phyloP scores from a whole-genome alignment of 2,797 vertebrate species.

The Alectoris magna region DNA sequence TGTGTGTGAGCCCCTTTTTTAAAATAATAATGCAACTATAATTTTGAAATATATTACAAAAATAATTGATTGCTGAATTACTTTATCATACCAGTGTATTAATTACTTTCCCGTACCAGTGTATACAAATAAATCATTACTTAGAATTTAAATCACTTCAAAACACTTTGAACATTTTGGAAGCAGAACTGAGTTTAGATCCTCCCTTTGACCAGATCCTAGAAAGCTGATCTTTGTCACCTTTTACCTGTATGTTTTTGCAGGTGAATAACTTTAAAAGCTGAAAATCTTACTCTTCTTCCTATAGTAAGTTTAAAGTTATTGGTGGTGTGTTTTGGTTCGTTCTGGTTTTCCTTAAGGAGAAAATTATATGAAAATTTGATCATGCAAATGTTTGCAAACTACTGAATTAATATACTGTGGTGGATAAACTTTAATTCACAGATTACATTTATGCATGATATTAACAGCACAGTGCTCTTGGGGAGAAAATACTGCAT shows the following conservation, averaged over 20 bases:
- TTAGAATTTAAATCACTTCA: neutral
- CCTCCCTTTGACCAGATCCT: neutral
- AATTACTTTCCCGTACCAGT: too few relatives aligned
- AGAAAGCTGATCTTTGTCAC: neutral
- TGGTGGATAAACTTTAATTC: neutral
- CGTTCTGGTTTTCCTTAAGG: neutral
- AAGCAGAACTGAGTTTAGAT: neutral
- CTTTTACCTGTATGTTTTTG: neutral
- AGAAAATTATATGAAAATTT: neutral
- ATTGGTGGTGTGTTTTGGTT: rapidly evolving
- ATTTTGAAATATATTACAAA: neutral
- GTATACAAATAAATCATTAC: neutral
- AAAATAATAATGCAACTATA: rapidly evolving
- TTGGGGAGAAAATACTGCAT: neutral
- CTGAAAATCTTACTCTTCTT: neutral
- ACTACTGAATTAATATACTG: neutral
- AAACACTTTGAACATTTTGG: neutral
- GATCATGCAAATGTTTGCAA: neutral
- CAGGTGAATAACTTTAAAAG: neutral
- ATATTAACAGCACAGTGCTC: neutral
- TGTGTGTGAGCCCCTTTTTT: neutral
- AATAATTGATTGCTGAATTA: neutral
- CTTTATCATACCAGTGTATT: neutral
- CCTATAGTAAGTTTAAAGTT: neutral
- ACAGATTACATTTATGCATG: neutral